Percentiles rank a stretch among this genome's conserved stretches.
phyloP scores from a whole-genome alignment of 2,888 invertebrate genomes.

The Polia nebulosa region DNA sequence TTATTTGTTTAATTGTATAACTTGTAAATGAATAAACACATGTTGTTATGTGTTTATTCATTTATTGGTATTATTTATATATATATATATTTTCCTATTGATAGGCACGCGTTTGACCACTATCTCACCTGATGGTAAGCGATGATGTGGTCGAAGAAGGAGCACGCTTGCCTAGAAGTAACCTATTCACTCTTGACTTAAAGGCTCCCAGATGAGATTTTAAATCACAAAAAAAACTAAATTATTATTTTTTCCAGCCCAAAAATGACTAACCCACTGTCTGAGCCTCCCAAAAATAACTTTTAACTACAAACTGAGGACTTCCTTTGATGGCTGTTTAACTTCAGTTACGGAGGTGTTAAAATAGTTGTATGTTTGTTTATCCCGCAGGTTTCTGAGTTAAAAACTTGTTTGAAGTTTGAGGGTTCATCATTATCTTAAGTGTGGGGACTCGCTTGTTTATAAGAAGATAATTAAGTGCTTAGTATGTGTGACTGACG shows the following conservation, averaged over 20 bases:
- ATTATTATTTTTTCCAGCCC: neutral
- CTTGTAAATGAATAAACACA: too few species aligned
- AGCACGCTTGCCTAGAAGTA: too few species aligned
- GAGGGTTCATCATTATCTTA: conserved; percentile 33
- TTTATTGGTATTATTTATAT: too few species aligned
- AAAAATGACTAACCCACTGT: conserved; percentile 30
- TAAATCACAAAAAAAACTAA: neutral
- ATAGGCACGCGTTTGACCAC: too few species aligned
- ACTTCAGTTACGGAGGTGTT: conserved; percentile 64
- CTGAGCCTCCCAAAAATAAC: conserved; percentile 68
- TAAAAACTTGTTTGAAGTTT: conserved; percentile 57
- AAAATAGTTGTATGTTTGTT: conserved; percentile 66
- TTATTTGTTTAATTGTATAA: neutral
- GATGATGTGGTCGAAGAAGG: too few species aligned
- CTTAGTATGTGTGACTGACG: conserved; percentile 31
- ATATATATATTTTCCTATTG: too few species aligned
- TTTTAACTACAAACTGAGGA: conserved; percentile 68
- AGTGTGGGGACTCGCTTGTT: conserved; percentile 49
- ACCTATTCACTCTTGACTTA: too few species aligned
- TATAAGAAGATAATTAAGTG: conserved; percentile 49
- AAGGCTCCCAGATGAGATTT: too few species aligned
- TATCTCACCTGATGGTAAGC: too few species aligned
- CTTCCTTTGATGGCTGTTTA: conserved; percentile 64
- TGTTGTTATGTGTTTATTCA: too few species aligned
- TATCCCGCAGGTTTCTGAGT: conserved; percentile 52